Base-by-base conservation (phyloP, 2,797 vertebrate species). In the Acrocephalus scirpaceus region DNA sequence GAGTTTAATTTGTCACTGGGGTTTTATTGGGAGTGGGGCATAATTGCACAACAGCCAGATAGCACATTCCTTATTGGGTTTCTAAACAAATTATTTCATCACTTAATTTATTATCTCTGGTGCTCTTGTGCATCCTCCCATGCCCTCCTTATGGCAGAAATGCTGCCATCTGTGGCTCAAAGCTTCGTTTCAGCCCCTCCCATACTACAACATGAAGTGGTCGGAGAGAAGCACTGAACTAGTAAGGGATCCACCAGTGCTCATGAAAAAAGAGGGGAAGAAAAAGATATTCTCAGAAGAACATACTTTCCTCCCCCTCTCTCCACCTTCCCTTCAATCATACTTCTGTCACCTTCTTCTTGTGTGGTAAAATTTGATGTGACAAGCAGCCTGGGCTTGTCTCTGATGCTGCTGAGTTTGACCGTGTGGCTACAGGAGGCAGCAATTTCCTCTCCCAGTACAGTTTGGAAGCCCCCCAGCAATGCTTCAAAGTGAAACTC, bases 361-460 rank as follows among this genome's bases (percentile, higher is more conserved):
- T 94, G 91, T 84, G 88, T 84, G 95, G 95, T 65, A 88, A 86
- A 86, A 86, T 25, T 30, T 70, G 45, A 92, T 91, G 64, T 71
- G 76, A 91, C 92, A 92, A 88, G 73, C 88, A 92, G 91, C 60
- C 73, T 2, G 7, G 53, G 40, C 30, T 81, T 70, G 19, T 53
- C 29, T 72, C 72, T 81, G 81, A 38, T 66, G 73, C 53, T 81
- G 76, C 58, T 86, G 64, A 90, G 32, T 86, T 93, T 92, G 82
- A 56, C 79, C 82, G 64, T 64, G 85, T 88, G 95, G 87, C 90
- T 91, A 16, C 32, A 16, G 64, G 58, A 84, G 79, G 79, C 70
- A 90, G 79, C 83, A 93, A 94, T 96, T 97, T 97, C 91, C 96
- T 94, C 74, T 83, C 54, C 44, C 74, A 13, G 29, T 65, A 32